Percentiles rank a stretch among this genome's conserved stretches.
phyloP scores from a whole-genome alignment of 2,113 vertebrate species.

The Chionis minor region DNA sequence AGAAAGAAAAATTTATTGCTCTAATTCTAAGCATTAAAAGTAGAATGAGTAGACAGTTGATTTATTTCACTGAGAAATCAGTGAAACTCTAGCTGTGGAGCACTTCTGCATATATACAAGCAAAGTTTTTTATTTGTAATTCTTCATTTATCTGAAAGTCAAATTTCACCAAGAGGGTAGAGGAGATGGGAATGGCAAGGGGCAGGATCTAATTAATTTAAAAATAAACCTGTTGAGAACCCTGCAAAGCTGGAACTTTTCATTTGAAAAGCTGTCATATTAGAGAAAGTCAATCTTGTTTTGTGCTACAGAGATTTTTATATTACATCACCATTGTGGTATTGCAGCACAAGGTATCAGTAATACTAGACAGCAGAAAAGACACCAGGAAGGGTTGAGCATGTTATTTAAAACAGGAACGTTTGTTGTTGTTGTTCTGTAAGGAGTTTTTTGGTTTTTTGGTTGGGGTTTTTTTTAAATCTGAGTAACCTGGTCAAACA shows the following conservation, averaged over 20 bases:
- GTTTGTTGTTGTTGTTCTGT: not conserved
- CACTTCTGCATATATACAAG: not conserved
- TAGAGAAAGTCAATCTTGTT: not conserved
- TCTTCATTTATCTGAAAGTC: not conserved
- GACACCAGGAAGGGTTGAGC: not conserved
- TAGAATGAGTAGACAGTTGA: not conserved
- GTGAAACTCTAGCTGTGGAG: not conserved
- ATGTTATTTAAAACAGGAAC: not conserved
- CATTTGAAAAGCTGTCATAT: not conserved
- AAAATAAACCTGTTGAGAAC: not conserved
- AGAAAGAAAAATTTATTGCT: conserved; percentile 27
- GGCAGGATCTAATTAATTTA: not conserved
- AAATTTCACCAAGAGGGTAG: not conserved
- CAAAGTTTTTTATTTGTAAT: not conserved
- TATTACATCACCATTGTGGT: not conserved
- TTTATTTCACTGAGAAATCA: not conserved
- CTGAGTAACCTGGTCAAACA: conserved; percentile 71
- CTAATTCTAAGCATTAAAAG: not conserved
- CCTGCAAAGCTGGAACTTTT: not conserved
- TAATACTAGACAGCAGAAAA: not conserved
- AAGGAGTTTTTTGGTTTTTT: not conserved
- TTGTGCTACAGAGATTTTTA: not conserved
- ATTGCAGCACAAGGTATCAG: not conserved
- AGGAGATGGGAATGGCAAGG: not conserved
- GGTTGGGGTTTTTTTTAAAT: conserved; percentile 47